A percentile compares a stretch with the other conserved stretches of the same genome.
Conservation (phyloP, 2,113 vertebrate species). For the Bambusicola thoracicus region DNA sequence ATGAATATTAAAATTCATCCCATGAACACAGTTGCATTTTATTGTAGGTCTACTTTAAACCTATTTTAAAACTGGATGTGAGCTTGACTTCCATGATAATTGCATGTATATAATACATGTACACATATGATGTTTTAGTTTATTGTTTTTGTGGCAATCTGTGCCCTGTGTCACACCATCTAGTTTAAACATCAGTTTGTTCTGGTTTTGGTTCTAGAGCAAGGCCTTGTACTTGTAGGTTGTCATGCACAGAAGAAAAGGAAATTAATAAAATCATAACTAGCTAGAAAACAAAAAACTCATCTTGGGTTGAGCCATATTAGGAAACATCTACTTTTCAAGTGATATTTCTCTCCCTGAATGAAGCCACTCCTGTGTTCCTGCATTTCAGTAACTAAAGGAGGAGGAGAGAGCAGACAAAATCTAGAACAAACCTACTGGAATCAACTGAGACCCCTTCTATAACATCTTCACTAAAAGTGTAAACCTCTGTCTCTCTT, state of each 20-base stretch:
- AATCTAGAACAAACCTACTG: not conserved
- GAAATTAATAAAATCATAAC: not conserved
- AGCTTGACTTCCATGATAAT: not conserved
- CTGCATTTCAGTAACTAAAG: not conserved
- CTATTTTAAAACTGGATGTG: not conserved
- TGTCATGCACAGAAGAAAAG: not conserved
- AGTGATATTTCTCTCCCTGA: not conserved
- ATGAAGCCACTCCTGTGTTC: not conserved
- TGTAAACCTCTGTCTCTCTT: not conserved
- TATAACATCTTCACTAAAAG: not conserved
- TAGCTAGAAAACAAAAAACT: not conserved
- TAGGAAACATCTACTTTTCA: not conserved
- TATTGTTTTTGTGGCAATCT: not conserved
- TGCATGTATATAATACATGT: not conserved
- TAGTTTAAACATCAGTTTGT: not conserved
- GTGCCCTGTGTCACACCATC: not conserved
- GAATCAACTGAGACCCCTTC: not conserved
- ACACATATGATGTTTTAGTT: not conserved
- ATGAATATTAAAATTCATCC: not conserved
- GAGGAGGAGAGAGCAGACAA: not conserved
- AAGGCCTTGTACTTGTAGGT: not conserved
- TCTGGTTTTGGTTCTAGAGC: not conserved
- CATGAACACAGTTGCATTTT: not conserved
- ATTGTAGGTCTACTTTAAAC: not conserved
- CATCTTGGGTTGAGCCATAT: not conserved